Percentiles rank a stretch among this genome's conserved stretches.
Evolutionary conservation across 2,797 vertebrate genomes (phyloP).

Genomic region (Characodon lateralis): DNA sequence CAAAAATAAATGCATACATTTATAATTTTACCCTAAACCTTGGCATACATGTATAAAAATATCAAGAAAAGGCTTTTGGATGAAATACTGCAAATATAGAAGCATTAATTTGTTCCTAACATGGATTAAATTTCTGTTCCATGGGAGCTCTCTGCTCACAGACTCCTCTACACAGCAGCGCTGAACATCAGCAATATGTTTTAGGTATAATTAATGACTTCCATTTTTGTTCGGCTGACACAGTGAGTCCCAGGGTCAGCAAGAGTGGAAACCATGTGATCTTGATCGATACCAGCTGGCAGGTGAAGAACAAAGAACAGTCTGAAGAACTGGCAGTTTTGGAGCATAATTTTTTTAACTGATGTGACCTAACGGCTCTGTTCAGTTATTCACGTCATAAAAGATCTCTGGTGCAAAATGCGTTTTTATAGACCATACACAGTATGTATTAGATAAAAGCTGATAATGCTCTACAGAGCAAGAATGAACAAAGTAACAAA

Average conservation of each 20-base stretch:
- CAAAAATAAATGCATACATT: slow-evolving; percentile 1
- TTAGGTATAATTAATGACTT: slow-evolving; percentile 40
- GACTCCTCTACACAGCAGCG: neutral
- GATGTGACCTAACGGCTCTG: slow-evolving; percentile 10
- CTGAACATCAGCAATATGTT: neutral
- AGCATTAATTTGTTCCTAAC: neutral
- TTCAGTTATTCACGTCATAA: neutral
- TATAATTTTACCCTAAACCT: neutral
- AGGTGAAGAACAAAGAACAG: slow-evolving; percentile 1
- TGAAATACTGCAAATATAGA: neutral
- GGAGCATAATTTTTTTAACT: slow-evolving; percentile 24
- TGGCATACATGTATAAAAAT: neutral
- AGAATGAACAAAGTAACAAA: neutral
- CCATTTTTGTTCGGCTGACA: slow-evolving; percentile 43
- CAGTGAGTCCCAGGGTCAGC: slow-evolving; percentile 26
- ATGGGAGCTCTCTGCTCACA: slow-evolving; percentile 1
- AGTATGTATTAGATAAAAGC: neutral
- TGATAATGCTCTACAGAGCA: neutral
- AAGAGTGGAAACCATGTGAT: slow-evolving; percentile 33
- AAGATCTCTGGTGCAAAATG: neutral
- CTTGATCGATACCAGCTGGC: slow-evolving; percentile 48
- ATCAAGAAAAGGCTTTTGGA: neutral
- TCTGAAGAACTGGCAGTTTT: slow-evolving; percentile 9
- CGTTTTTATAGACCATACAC: neutral
- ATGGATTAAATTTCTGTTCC: neutral